Percentiles rank a stretch among this genome's conserved stretches.
phyloP scores from a whole-genome alignment of 2,797 vertebrate genomes.

The Catostomus latipinnis region DNA sequence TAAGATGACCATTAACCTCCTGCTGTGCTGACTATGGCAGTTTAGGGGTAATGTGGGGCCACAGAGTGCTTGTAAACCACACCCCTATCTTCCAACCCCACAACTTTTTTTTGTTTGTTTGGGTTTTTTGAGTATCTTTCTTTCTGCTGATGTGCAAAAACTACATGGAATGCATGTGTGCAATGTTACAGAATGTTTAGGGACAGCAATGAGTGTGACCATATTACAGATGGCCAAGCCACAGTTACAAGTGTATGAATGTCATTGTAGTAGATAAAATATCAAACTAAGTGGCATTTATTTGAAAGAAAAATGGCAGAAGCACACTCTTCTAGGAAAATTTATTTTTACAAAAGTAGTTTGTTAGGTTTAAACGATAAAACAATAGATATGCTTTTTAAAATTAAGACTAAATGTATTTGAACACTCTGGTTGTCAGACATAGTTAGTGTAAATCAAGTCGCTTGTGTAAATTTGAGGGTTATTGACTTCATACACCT shows the following conservation, averaged over 20 bases:
- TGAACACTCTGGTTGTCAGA: background rate
- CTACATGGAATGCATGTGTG: background rate
- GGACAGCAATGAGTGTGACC: slow-evolving; percentile 8
- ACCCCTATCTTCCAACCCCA: slow-evolving; percentile 24
- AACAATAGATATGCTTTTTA: background rate
- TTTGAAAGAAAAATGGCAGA: background rate
- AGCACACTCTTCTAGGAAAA: background rate
- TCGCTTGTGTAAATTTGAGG: background rate
- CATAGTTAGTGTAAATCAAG: background rate
- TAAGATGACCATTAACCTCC: slow-evolving; percentile 36
- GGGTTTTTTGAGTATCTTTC: background rate
- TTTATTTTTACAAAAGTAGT: background rate
- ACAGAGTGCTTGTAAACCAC: slow-evolving; percentile 28
- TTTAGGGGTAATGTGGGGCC: slow-evolving; percentile 19
- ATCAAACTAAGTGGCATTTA: background rate
- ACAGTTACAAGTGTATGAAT: background rate
- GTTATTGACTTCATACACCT: background rate
- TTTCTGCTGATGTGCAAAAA: background rate
- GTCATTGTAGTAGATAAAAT: background rate
- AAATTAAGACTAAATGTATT: background rate
- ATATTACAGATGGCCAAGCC: background rate
- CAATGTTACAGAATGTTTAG: background rate
- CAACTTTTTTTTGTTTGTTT: background rate
- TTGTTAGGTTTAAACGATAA: background rate
- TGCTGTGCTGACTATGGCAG: slow-evolving; percentile 35